Conservation (phyloP, 2,113 vertebrate species). For the Scomber colias region DNA sequence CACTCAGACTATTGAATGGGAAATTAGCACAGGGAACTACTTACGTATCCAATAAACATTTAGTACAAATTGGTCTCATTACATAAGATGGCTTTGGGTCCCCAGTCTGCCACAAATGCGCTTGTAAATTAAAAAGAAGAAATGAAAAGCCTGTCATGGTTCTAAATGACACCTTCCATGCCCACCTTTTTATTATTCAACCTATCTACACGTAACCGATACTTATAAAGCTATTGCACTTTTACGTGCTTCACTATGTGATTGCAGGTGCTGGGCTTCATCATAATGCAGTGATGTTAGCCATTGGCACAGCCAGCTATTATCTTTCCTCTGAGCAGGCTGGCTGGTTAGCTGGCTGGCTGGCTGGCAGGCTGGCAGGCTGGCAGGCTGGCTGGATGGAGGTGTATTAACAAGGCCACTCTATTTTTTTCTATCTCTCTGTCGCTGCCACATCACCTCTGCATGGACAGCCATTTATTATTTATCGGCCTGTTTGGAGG, state of each 20-base stretch:
- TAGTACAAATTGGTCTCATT: slow-evolving; percentile 66
- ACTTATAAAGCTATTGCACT: slow-evolving; percentile 42
- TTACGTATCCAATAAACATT: slow-evolving; percentile 68
- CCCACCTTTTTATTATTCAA: slow-evolving; percentile 42
- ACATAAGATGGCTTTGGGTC: slow-evolving; percentile 47
- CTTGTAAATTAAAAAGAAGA: slow-evolving; percentile 43
- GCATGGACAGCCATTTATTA: slow-evolving; percentile 69
- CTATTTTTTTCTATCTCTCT: slow-evolving; percentile 64
- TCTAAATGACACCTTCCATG: slow-evolving; percentile 30
- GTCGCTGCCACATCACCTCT: slow-evolving; percentile 51
- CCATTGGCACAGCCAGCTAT: slow-evolving; percentile 54
- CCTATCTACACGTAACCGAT: slow-evolving; percentile 35
- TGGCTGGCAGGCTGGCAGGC: slow-evolving; percentile 28
- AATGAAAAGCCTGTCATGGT: slow-evolving; percentile 8
- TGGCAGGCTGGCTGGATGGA: slow-evolving; percentile 38
- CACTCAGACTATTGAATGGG: slow-evolving; percentile 42
- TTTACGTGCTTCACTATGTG: slow-evolving; percentile 32
- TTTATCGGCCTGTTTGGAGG: slow-evolving; percentile 74
- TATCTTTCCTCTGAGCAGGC: slow-evolving; percentile 65
- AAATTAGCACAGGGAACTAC: slow-evolving; percentile 64
- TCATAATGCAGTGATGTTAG: slow-evolving; percentile 69
- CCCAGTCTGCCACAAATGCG: slow-evolving; percentile 1
- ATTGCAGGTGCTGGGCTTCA: slow-evolving; percentile 34
- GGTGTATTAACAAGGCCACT: slow-evolving; percentile 76
- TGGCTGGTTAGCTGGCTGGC: slow-evolving; percentile 23